Conservation (phyloP, 2,113 vertebrate species). For the Etheostoma cragini region DNA sequence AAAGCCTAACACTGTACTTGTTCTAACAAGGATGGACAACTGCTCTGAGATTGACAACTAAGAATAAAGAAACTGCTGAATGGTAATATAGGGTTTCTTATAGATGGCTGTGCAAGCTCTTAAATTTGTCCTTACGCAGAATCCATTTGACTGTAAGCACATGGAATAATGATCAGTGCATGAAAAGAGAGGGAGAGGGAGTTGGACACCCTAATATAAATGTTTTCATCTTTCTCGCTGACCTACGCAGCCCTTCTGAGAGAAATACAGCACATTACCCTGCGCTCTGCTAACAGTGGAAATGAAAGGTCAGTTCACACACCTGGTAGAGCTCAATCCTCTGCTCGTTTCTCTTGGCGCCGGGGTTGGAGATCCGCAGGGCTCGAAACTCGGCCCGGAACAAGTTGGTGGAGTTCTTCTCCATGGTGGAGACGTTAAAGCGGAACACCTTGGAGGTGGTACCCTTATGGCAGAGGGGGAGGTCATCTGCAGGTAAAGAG, state of each 20-base stretch:
- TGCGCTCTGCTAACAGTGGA: conserved; percentile 43
- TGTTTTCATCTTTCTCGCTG: conserved; percentile 73
- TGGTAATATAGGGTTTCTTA: conserved; percentile 71
- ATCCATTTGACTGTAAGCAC: conserved; percentile 74
- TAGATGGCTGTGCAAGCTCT: conserved; percentile 73
- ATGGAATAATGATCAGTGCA: conserved; percentile 79
- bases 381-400: conserved; percentile 97
- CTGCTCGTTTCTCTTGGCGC: conserved; percentile 92
- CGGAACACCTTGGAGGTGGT: conserved; percentile 95
- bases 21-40: conserved; percentile 57
- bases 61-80: conserved; percentile 63
- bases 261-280: conserved; percentile 51
- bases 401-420: conserved; percentile 96
- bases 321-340: conserved; percentile 98
- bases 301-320: conserved; percentile 57
- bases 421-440: conserved; percentile 95
- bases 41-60: conserved; percentile 67
- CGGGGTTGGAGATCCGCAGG: conserved; percentile 89
- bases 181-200: conserved; percentile 59
- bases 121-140: conserved; percentile 76
- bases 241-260: conserved; percentile 54
- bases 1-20: conserved; percentile 37
- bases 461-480: conserved; percentile 91
- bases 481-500: conserved; percentile 87
- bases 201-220: conserved; percentile 71